These are phyloP conservation scores for Rhinolophus ferrumequinum DNA, from an alignment of 2,113 vertebrate species.

Conservation along the genomic window DNA sequence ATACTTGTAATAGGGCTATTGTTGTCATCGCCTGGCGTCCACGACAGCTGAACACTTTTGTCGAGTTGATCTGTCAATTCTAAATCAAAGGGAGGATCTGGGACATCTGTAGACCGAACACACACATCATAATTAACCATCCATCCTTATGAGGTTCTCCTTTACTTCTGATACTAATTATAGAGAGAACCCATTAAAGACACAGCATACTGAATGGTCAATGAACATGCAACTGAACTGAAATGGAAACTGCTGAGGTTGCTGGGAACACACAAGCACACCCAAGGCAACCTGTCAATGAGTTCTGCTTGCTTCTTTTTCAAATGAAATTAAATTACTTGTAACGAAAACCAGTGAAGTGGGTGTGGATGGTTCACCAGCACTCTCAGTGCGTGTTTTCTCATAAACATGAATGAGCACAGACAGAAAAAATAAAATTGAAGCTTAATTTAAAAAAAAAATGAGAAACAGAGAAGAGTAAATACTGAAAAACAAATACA, in stretches of 20 bases:
- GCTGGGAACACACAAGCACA: slow-evolving; percentile 58
- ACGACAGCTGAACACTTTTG: slow-evolving; percentile 93
- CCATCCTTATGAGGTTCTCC: neutral
- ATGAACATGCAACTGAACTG: slow-evolving; percentile 81
- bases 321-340: neutral
- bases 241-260: slow-evolving; percentile 67
- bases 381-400: slow-evolving; percentile 58
- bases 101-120: slow-evolving; percentile 90
- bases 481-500: slow-evolving; percentile 56
- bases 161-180: neutral
- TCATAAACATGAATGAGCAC: slow-evolving; percentile 20
- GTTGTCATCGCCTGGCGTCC: slow-evolving; percentile 95
- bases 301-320: slow-evolving; percentile 31
- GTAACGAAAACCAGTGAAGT: neutral
- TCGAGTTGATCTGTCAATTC: slow-evolving; percentile 93
- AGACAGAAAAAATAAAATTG: slow-evolving; percentile 36
- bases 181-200: slow-evolving; percentile 33
- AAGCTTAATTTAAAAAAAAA: slow-evolving; percentile 45
- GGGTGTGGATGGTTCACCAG: slow-evolving; percentile 46
- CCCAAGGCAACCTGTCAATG: neutral
- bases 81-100: slow-evolving; percentile 94
- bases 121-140: slow-evolving; percentile 49
- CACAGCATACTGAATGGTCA: slow-evolving; percentile 34
- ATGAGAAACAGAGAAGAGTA: slow-evolving; percentile 62
- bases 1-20: slow-evolving; percentile 95